Evolutionary conservation across 2,797 vertebrate genomes (phyloP).

Genomic region (Amazona ochrocephala): DNA sequence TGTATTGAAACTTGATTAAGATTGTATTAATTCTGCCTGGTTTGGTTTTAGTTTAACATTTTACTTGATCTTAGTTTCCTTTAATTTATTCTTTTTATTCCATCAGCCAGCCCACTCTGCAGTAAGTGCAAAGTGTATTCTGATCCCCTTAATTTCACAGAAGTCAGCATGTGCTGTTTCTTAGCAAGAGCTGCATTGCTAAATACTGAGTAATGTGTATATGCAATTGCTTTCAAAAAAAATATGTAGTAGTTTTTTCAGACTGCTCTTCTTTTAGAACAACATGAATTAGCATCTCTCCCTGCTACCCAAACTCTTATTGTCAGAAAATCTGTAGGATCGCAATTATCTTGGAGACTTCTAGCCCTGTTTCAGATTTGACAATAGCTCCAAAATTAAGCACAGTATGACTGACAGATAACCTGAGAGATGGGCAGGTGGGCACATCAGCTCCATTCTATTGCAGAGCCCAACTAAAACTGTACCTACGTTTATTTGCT

Average conservation of each 20-base stretch:
- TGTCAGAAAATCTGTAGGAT: constrained; percentile 5
- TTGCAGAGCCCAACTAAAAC: neutral
- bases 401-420: neutral
- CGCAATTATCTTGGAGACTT: neutral
- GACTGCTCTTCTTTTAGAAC: neutral
- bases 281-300: neutral
- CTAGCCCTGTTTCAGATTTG: neutral
- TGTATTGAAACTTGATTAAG: neutral
- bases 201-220: neutral
- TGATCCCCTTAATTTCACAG: neutral
- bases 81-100: neutral
- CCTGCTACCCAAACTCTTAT: neutral
- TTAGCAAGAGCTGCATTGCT: neutral
- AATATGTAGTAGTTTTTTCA: neutral
- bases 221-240: neutral
- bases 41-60: neutral
- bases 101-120: neutral
- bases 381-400: neutral
- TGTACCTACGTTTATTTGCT: neutral
- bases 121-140: neutral
- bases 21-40: neutral
- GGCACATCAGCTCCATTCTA: neutral
- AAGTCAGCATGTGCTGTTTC: neutral
- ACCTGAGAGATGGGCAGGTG: neutral
- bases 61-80: neutral